These are phyloP conservation scores for Drosophila willistoni DNA, from an alignment of 1,140 invertebrate species.

Conservation along the genomic window DNA sequence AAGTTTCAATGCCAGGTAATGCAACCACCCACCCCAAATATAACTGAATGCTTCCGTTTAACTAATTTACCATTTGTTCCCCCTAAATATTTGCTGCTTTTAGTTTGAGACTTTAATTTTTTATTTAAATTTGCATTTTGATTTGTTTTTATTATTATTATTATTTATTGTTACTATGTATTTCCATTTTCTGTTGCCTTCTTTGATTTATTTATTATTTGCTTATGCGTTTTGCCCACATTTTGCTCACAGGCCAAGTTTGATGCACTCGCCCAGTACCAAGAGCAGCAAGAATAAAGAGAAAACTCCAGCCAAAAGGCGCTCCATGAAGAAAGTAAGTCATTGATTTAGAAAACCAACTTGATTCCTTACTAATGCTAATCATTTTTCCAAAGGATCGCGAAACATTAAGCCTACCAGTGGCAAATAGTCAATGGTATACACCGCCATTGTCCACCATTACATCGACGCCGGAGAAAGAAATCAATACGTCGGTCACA, in stretches of 20 bases:
- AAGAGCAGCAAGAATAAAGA: constrained; percentile 80
- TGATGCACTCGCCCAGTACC: constrained; percentile 72
- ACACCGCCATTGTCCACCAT: constrained; percentile 76
- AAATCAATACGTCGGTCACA: constrained; percentile 60
- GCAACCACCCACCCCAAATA: neutral
- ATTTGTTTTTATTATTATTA: constrained; percentile 49
- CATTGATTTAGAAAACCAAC: neutral
- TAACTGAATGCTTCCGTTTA: constrained; percentile 14
- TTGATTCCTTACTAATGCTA: neutral
- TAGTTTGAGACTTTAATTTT: constrained; percentile 64
- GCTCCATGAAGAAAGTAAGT: constrained; percentile 78
- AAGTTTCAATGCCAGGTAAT: constrained; percentile 75
- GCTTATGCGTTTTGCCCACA: constrained; percentile 23
- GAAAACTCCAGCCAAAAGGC: constrained; percentile 74
- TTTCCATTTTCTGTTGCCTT: constrained; percentile 50
- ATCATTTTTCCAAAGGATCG: constrained; percentile 48
- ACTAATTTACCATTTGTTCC: constrained; percentile 34
- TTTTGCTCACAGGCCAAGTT: constrained; percentile 59
- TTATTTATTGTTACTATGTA: constrained; percentile 34
- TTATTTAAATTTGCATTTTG: constrained; percentile 36
- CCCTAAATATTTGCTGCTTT: constrained; percentile 23
- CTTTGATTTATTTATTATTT: constrained; percentile 34
- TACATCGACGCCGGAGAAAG: constrained; percentile 77
- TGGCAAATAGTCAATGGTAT: constrained; percentile 81
- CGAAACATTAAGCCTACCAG: constrained; percentile 71